These are phyloP conservation scores for Aleiodes leptofemur DNA, from an alignment of 2,888 invertebrate species.

Conservation along the genomic window DNA sequence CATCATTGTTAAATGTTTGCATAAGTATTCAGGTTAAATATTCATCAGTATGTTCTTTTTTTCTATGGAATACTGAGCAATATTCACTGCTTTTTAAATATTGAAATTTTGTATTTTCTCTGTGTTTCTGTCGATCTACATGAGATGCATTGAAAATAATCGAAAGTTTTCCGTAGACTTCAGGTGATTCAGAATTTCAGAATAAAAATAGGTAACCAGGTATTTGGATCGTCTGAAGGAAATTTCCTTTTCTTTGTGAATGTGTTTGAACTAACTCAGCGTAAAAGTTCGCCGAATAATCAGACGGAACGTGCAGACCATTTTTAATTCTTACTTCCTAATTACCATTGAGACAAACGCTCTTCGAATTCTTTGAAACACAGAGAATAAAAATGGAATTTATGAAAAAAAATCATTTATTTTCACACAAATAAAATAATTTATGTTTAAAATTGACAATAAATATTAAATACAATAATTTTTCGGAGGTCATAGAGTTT, in stretches of 20 bases:
- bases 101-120: conserved; percentile 29
- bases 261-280: background rate
- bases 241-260: conserved; percentile 7
- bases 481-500: conserved; percentile 42
- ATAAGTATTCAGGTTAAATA: conserved; percentile 59
- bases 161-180: conserved; percentile 43
- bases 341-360: background rate
- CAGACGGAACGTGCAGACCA: background rate
- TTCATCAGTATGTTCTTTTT: conserved; percentile 14
- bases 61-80: conserved; percentile 40
- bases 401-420: conserved; percentile 61
- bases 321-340: background rate
- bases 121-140: conserved; percentile 12
- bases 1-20: conserved; percentile 53
- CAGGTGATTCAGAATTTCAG: conserved; percentile 1
- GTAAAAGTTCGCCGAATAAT: background rate
- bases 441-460: conserved; percentile 57
- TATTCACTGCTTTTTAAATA: conserved; percentile 32
- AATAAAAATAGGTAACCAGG: conserved; percentile 19
- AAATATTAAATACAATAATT: conserved; percentile 57
- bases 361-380: background rate
- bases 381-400: conserved; percentile 19
- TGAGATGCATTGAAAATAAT: conserved; percentile 38
- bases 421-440: conserved; percentile 60
- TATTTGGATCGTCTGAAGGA: conserved; percentile 11